Evolutionary conservation across 2,797 vertebrate species (phyloP), one percentile per base, ranked within the genome.

Genomic region (Pseudopleuronectes americanus): DNA sequence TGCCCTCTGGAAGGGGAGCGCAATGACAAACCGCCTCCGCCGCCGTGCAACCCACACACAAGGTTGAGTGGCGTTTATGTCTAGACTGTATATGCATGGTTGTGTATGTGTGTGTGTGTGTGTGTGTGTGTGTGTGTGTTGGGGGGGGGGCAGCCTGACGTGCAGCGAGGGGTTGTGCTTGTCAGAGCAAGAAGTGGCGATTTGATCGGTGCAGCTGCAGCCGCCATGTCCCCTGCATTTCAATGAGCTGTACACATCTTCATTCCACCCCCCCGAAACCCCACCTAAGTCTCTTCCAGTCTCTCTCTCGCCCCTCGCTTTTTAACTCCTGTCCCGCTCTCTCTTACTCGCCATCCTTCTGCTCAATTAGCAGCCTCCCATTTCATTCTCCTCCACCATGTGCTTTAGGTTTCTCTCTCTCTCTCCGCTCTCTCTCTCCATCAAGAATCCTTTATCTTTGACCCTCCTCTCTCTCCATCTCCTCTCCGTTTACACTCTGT

Each of bases 141-240:
- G 33, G 26, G 3, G 45, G 41, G 43, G 47, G 66, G 79, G 66
- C 55, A 53, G 72, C 64, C 73, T 45, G 66, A 70, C n/a, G 67
- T 60, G 75, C 55, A 62, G 59, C 54, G 81, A 74, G 83, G 84
- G 81, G 78, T 76, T 77, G 82, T 72, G 81, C 84, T 85, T 87
- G 90, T 91, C 87, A 90, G 89, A 90, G 87, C 80, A 82, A 80
- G 88, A 91, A 89, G 89, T 86, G 87, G 90, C 90, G 92, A 94
- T 94, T 92, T 93, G 94, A 95, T 94, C 93, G 93, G 92, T 92
- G 93, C 94, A 95, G 94, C 94, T 95, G 94, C 94, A 95, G 92
- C 90, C 87, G 68, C 76, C 80, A 92, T 93, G 92, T 94, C 90
- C 91, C 89, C 91, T 93, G 94, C 91, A 95, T 95, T 86, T 93